Evolutionary conservation across 1,140 invertebrate species (phyloP).

Genomic region (Sitophilus oryzae): DNA sequence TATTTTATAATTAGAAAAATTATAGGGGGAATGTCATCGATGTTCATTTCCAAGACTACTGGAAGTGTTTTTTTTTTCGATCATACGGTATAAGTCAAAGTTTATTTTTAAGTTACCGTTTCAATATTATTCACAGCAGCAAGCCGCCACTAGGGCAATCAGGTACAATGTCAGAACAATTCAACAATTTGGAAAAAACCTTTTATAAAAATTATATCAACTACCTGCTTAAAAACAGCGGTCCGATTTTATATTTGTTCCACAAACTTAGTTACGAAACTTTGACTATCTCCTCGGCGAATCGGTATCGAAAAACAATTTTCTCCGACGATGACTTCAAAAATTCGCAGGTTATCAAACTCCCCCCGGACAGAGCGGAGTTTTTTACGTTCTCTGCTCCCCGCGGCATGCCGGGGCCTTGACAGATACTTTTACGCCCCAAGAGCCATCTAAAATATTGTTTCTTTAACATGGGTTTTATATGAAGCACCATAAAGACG

Average conservation of each 20-base stretch:
- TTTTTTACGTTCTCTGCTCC: neutral
- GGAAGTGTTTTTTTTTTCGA: no score
- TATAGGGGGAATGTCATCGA: no score
- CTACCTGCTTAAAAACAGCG: no score
- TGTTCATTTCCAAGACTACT: no score
- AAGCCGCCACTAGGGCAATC: no score
- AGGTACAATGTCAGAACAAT: no score
- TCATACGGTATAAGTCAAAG: no score
- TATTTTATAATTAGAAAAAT: no score
- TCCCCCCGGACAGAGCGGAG: conserved; percentile 15
- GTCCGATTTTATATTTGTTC: neutral
- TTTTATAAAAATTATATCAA: no score
- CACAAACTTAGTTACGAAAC: neutral
- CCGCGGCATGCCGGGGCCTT: neutral
- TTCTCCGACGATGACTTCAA: conserved; percentile 24
- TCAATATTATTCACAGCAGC: no score
- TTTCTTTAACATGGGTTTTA: conserved; percentile 21
- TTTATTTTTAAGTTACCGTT: no score
- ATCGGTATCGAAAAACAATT: conserved; percentile 25
- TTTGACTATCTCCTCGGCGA: neutral
- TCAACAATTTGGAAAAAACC: no score
- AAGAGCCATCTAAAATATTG: conserved; percentile 26
- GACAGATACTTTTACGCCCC: conserved; percentile 26
- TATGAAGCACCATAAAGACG: neutral
- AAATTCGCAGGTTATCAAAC: conserved; percentile 28